Evolutionary conservation across 2,888 invertebrate genomes (phyloP).

Genomic region (Octonoba sinensis): DNA sequence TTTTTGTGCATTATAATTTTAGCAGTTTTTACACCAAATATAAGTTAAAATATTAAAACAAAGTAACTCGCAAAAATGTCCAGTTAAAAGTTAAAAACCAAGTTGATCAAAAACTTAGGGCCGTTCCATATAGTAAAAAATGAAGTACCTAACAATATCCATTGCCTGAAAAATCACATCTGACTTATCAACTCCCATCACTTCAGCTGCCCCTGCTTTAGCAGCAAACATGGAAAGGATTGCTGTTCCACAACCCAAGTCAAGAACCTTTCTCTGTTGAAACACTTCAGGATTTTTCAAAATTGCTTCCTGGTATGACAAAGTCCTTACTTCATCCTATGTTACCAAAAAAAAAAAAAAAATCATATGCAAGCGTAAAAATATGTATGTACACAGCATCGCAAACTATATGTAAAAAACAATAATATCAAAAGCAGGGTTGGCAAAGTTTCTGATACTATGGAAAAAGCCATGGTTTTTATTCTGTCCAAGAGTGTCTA

Average conservation of each 20-base stretch:
- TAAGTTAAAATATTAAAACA: no score
- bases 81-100: background rate
- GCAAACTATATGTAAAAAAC: background rate
- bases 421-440: background rate
- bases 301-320: constrained; percentile 88
- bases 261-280: constrained; percentile 80
- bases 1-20: no score
- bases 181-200: constrained; percentile 73
- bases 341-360: constrained; percentile 6
- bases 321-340: constrained; percentile 85
- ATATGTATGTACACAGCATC: background rate
- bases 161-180: constrained; percentile 73
- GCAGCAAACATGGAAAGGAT: constrained; percentile 92
- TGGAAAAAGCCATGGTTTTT: no score
- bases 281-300: constrained; percentile 80
- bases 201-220: constrained; percentile 88
- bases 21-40: no score
- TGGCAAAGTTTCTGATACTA: no score
- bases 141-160: constrained; percentile 71
- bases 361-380: background rate
- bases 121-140: background rate
- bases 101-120: background rate
- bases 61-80: no score
- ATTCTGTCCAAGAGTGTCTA: no score
- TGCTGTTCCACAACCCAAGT: constrained; percentile 76